These are phyloP conservation scores for Lithosia quadra DNA, from an alignment of 2,888 invertebrate genomes.

Conservation along the genomic window DNA sequence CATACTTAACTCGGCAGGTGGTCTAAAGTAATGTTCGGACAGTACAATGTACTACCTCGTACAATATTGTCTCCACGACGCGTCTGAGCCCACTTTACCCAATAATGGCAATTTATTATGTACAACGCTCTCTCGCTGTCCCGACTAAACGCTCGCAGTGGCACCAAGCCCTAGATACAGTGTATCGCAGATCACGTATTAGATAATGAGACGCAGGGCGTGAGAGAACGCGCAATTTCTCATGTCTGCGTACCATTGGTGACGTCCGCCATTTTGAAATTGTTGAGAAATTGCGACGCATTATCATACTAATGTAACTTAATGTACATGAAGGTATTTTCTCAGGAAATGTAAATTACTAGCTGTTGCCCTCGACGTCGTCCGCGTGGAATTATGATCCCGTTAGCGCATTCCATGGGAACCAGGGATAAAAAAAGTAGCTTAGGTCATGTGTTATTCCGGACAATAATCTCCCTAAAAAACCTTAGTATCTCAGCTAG, in stretches of 20 bases:
- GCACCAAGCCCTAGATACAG: neutral
- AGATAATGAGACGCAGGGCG: constrained; percentile 41
- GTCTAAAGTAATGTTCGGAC: no score
- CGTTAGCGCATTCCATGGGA: no score
- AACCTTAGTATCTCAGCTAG: no score
- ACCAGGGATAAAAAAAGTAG: no score
- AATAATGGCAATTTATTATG: no score
- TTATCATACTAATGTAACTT: constrained; percentile 11
- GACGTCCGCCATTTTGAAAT: constrained; percentile 27
- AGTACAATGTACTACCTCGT: no score
- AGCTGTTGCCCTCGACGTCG: neutral
- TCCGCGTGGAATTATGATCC: no score
- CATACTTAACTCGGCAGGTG: no score
- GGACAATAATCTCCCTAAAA: no score
- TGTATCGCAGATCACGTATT: constrained; percentile 43
- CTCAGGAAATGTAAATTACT: constrained; percentile 3
- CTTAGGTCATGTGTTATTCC: no score
- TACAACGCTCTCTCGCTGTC: neutral
- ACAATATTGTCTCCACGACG: no score
- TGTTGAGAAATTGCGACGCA: constrained; percentile 23
- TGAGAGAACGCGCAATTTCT: constrained; percentile 52
- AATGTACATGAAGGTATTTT: constrained; percentile 7
- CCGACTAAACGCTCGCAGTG: constrained; percentile 31
- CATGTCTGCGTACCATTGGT: constrained; percentile 28
- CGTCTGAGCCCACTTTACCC: no score